These are phyloP conservation scores for Sebastes steindachneri DNA, from an alignment of 2,797 vertebrate species.

Conservation along the genomic window DNA sequence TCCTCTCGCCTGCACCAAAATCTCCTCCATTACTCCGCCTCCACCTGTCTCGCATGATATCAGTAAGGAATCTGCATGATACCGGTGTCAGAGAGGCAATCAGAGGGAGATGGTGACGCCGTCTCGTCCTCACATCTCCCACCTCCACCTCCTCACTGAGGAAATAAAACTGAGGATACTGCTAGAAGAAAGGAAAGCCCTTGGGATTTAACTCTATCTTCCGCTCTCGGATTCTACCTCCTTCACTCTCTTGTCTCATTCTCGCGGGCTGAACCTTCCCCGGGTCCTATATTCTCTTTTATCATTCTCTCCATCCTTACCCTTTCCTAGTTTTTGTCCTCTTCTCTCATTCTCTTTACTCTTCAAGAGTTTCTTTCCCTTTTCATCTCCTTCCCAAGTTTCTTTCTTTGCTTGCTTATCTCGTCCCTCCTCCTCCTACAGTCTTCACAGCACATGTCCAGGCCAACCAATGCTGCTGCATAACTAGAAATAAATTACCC, in stretches of 20 bases:
- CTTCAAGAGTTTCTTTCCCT: conserved; percentile 43
- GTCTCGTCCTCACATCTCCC: conserved; percentile 24
- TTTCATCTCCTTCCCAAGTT: conserved; percentile 54
- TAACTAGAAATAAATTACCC: conserved; percentile 44
- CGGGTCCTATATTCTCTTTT: conserved; percentile 51
- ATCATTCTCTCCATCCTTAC: conserved; percentile 48
- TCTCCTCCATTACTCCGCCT: conserved; percentile 20
- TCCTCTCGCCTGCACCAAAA: neutral
- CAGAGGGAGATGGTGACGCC: conserved; percentile 22
- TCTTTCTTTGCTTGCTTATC: conserved; percentile 55
- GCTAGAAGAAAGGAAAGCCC: conserved; percentile 51
- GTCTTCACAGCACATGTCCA: conserved; percentile 21
- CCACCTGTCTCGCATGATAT: conserved; percentile 39
- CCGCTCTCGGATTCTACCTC: conserved; percentile 51
- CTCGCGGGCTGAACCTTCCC: conserved; percentile 53
- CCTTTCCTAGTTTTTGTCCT: conserved; percentile 55
- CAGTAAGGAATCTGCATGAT: conserved; percentile 41
- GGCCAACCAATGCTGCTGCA: conserved; percentile 18
- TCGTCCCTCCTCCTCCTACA: conserved; percentile 7
- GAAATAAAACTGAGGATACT: conserved; percentile 56
- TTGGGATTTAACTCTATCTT: conserved; percentile 58
- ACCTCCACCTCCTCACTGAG: conserved; percentile 31
- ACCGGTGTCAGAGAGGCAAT: conserved; percentile 49
- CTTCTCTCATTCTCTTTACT: conserved; percentile 51
- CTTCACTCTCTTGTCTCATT: conserved; percentile 49